phyloP scores from a whole-genome alignment of 1,140 invertebrate genomes.

The Aphelinus certus region DNA sequence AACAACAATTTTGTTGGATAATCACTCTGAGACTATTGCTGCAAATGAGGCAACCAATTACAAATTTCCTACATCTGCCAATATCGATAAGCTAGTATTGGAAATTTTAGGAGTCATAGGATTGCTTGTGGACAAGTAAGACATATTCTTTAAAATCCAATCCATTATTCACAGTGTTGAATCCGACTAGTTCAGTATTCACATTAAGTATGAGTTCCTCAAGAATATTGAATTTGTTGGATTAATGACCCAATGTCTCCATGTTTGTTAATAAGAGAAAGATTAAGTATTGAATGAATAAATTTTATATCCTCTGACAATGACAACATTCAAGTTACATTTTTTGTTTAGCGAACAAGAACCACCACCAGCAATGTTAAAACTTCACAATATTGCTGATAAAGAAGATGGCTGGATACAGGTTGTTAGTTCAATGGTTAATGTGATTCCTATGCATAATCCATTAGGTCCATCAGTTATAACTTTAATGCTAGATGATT shows the following conservation, averaged over 20 bases:
- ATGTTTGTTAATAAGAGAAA: too few species aligned
- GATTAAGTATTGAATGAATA: too few species aligned
- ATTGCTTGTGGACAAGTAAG: conserved; percentile 84
- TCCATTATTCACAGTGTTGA: neutral
- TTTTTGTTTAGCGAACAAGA: conserved; percentile 79
- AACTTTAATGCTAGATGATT: conserved; percentile 89
- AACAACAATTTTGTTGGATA: conserved; percentile 55
- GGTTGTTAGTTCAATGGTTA: conserved; percentile 87
- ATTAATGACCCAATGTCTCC: too few species aligned
- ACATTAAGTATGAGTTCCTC: too few species aligned
- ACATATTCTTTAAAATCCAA: neutral
- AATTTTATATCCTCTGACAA: neutral
- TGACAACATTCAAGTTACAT: neutral
- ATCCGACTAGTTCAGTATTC: too few species aligned
- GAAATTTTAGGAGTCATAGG: conserved; percentile 83
- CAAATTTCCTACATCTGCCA: conserved; percentile 61
- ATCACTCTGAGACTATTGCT: conserved; percentile 48
- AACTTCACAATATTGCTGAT: conserved; percentile 87
- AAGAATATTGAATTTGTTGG: too few species aligned
- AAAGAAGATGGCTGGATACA: conserved; percentile 91
- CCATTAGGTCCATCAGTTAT: conserved; percentile 92
- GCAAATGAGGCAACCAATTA: conserved; percentile 47
- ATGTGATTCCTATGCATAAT: conserved; percentile 86
- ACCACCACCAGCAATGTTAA: conserved; percentile 83
- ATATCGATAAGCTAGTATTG: conserved; percentile 78